phyloP scores from a whole-genome alignment of 2,113 vertebrate genomes.

The Bothrops jararaca region DNA sequence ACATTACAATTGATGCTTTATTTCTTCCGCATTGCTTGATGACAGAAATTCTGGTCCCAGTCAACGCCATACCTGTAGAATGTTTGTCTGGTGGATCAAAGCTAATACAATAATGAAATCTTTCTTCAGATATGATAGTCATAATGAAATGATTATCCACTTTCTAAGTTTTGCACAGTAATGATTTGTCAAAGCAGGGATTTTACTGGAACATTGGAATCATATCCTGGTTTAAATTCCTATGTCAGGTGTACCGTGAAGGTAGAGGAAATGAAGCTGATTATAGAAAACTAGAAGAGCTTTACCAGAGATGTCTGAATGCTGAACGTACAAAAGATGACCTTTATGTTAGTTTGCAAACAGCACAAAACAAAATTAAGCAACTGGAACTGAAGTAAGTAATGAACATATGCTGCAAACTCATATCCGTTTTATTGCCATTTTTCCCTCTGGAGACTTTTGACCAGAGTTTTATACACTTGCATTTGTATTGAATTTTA shows the following conservation, averaged over 20 bases:
- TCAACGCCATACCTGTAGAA: background rate
- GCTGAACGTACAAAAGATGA: slow-evolving; percentile 85
- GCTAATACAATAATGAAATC: background rate
- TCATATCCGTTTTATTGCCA: slow-evolving; percentile 4
- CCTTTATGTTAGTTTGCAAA: slow-evolving; percentile 79
- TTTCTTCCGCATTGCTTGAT: background rate
- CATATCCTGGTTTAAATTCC: background rate
- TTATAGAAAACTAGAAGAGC: slow-evolving; percentile 81
- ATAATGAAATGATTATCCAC: slow-evolving; percentile 5
- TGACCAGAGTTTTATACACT: background rate
- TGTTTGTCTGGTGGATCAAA: background rate
- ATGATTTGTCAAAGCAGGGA: background rate
- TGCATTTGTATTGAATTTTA: background rate
- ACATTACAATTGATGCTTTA: background rate
- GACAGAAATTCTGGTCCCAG: background rate
- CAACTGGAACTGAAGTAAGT: slow-evolving; percentile 89
- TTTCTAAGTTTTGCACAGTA: background rate
- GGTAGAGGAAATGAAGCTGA: slow-evolving; percentile 74
- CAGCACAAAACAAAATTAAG: slow-evolving; percentile 81
- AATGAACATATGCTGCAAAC: slow-evolving; percentile 16
- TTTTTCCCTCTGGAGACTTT: background rate
- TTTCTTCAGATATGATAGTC: background rate
- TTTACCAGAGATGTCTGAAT: slow-evolving; percentile 84
- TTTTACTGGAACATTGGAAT: background rate
- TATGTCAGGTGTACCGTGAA: slow-evolving; percentile 80